Evolutionary conservation across 2,113 vertebrate species (phyloP).

Genomic region (Oreochromis spilurus): DNA sequence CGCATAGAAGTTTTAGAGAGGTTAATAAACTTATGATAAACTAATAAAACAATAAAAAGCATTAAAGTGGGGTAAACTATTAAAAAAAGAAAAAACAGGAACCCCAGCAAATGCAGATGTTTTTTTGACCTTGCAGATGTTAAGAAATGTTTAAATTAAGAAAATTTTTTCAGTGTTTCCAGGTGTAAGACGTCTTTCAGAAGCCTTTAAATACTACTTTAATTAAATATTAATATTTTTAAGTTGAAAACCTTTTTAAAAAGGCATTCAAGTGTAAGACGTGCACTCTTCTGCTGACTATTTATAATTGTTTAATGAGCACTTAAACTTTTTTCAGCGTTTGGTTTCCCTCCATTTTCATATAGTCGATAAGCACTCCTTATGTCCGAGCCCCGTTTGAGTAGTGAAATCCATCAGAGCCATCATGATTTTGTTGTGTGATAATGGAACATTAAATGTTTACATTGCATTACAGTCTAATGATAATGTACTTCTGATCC

Average conservation of each 20-base stretch:
- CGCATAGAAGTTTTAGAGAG: rapidly evolving
- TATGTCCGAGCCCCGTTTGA: not conserved
- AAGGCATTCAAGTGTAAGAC: not conserved
- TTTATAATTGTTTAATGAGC: not conserved
- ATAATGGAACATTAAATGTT: not conserved
- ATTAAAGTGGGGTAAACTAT: not conserved
- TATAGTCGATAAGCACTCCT: not conserved
- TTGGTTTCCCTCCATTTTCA: not conserved
- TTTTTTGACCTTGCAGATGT: not conserved
- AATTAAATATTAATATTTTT: not conserved
- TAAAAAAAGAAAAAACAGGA: not conserved
- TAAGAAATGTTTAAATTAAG: not conserved
- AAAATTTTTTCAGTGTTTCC: not conserved
- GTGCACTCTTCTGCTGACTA: not conserved
- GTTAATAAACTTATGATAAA: not conserved
- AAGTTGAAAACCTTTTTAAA: not conserved
- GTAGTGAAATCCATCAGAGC: not conserved
- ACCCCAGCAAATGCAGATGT: not conserved
- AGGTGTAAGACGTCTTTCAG: not conserved
- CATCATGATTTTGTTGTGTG: not conserved
- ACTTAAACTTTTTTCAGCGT: not conserved
- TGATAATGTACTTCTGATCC: not conserved
- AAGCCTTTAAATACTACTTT: not conserved
- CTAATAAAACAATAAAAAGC: not conserved
- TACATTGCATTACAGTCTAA: not conserved